phyloP scores from a whole-genome alignment of 2,113 vertebrate species.

The Coryphaenoides rupestris region DNA sequence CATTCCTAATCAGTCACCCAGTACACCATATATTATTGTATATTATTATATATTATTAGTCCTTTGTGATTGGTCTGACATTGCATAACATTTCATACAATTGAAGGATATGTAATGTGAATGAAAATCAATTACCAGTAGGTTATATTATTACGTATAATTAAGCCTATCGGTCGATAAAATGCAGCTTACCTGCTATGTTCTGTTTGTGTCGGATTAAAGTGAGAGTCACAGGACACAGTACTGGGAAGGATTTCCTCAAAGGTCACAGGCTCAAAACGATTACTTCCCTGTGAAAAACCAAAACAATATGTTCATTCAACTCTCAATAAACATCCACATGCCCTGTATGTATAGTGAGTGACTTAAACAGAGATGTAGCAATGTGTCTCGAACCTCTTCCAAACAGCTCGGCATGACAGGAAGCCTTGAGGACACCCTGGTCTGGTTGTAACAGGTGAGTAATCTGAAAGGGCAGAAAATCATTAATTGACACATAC shows the following conservation, averaged over 20 bases:
- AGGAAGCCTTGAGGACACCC: conserved; percentile 39
- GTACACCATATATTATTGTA: too few species aligned
- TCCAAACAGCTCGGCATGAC: conserved; percentile 56
- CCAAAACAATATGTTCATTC: background rate
- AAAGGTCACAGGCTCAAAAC: conserved; percentile 10
- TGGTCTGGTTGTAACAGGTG: conserved; percentile 52
- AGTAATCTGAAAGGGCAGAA: conserved; percentile 62
- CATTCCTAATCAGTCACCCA: too few species aligned
- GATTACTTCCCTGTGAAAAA: conserved; percentile 35
- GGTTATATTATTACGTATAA: too few species aligned
- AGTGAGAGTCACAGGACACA: background rate
- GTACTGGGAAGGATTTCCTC: conserved; percentile 19
- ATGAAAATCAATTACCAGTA: too few species aligned
- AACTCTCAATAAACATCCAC: background rate
- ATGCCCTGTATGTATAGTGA: too few species aligned
- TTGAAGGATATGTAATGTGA: too few species aligned
- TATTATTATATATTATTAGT: too few species aligned
- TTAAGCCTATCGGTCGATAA: too few species aligned
- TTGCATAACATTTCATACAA: too few species aligned
- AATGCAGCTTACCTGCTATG: too few species aligned
- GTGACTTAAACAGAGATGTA: too few species aligned
- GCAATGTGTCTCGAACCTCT: conserved; percentile 22
- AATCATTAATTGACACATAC: background rate
- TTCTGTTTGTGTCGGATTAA: background rate
- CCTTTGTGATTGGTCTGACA: too few species aligned